phyloP scores from a whole-genome alignment of 2,888 invertebrate species.

The Troides oblongomaculatus region DNA sequence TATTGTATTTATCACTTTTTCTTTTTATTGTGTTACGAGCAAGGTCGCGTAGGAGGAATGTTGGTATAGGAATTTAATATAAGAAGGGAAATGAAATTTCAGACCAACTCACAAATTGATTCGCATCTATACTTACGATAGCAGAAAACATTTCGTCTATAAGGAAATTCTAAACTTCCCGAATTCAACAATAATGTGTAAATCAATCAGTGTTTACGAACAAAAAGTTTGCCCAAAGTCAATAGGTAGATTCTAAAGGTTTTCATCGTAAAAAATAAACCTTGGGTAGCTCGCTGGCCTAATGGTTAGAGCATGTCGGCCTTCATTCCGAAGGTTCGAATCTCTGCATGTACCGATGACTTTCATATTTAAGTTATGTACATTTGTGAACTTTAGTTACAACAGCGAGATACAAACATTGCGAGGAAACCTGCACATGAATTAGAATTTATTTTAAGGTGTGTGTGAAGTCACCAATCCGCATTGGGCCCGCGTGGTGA shows the following conservation, averaged over 20 bases:
- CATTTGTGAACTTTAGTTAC: too few species aligned
- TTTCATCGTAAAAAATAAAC: too few species aligned
- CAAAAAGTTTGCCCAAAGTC: not conserved
- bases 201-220: not conserved
- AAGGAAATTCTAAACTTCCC: slow-evolving; percentile 14
- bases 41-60: slow-evolving; percentile 16
- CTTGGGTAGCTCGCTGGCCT: too few species aligned
- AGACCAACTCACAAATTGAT: slow-evolving; percentile 20
- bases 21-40: not conserved
- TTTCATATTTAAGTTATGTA: too few species aligned
- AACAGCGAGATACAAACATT: too few species aligned
- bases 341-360: too few species aligned
- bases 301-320: too few species aligned
- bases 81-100: slow-evolving; percentile 24
- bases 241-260: not conserved
- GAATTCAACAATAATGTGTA: not conserved
- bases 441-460: too few species aligned
- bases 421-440: too few species aligned
- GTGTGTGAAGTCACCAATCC: too few species aligned
- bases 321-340: too few species aligned
- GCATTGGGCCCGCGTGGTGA: too few species aligned
- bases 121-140: slow-evolving; percentile 20
- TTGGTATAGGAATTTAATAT: slow-evolving; percentile 28
- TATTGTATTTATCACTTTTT: slow-evolving; percentile 1
- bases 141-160: not conserved